phyloP scores from a whole-genome alignment of 2,888 invertebrate species.

The Diadromus collaris region DNA sequence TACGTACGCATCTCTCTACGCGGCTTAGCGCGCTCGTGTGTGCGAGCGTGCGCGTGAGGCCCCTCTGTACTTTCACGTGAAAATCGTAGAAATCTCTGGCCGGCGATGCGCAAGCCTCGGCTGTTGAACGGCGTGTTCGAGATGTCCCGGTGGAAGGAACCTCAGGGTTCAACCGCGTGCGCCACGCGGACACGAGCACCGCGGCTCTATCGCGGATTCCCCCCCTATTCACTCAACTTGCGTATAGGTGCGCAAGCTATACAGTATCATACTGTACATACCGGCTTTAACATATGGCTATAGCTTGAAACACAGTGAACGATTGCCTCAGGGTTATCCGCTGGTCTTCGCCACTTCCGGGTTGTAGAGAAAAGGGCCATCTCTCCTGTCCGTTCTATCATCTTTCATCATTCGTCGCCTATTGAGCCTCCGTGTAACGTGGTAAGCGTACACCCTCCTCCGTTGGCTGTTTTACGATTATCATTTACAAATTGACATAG shows the following conservation, averaged over 20 bases:
- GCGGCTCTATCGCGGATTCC: conserved; percentile 38
- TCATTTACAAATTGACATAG: not conserved
- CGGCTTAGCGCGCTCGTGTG: conserved; percentile 64
- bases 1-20: conserved; percentile 60
- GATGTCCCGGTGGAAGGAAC: conserved; percentile 50
- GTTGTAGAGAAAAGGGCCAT: conserved; percentile 46
- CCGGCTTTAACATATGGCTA: conserved; percentile 27
- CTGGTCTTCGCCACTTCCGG: conserved; percentile 41
- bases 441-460: not conserved
- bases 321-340: conserved; percentile 35
- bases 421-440: not conserved
- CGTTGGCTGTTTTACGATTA: not conserved
- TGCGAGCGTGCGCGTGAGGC: conserved; percentile 19
- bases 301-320: conserved; percentile 38
- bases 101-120: conserved; percentile 35
- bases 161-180: conserved; percentile 40
- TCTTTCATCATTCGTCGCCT: conserved; percentile 21
- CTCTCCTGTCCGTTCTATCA: conserved; percentile 17
- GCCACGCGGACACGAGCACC: conserved; percentile 29
- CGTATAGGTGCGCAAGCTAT: conserved; percentile 23
- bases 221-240: conserved; percentile 21
- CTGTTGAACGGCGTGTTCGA: conserved; percentile 41
- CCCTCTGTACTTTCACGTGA: conserved; percentile 59
- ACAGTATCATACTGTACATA: conserved; percentile 24
- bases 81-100: conserved; percentile 60